Conservation (phyloP, 2,113 vertebrate species). For the Barbus barbus region DNA sequence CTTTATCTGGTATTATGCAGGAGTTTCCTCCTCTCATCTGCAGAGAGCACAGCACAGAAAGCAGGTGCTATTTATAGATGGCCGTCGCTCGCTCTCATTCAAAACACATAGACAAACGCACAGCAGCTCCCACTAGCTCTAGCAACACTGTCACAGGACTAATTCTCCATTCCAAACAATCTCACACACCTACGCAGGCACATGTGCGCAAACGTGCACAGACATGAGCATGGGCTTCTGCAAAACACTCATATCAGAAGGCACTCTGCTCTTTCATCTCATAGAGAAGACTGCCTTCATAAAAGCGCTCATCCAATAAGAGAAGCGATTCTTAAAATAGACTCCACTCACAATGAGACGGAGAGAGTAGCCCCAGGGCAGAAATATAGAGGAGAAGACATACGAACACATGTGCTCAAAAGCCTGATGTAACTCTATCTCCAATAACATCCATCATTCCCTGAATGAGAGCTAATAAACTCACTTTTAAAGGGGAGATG, state of each 20-base stretch:
- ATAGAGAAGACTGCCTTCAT: conserved; percentile 23
- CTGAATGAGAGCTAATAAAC: conserved; percentile 37
- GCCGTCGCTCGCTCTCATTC: conserved; percentile 34
- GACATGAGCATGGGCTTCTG: conserved; percentile 15
- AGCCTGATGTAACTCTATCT: conserved; percentile 39
- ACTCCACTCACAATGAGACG: conserved; percentile 23
- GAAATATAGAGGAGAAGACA: conserved; percentile 36
- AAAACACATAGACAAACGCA: conserved; percentile 41
- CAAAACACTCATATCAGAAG: conserved; percentile 18
- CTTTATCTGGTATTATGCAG: background rate
- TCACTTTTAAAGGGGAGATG: conserved; percentile 14
- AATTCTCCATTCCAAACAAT: conserved; percentile 30
- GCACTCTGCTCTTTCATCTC: conserved; percentile 28
- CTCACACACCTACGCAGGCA: conserved; percentile 35
- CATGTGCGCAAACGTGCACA: conserved; percentile 11
- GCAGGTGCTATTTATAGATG: conserved; percentile 52
- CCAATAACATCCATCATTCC: conserved; percentile 26
- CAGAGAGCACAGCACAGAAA: conserved; percentile 45
- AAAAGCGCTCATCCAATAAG: conserved; percentile 37
- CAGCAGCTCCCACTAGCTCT: conserved; percentile 21
- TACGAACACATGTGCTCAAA: conserved; percentile 22
- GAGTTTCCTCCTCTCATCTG: conserved; percentile 34
- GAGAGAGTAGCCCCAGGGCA: conserved; percentile 40
- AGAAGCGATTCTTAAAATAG: conserved; percentile 45
- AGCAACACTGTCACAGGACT: conserved; percentile 19